Percentiles rank a stretch among this genome's conserved stretches.
These are phyloP conservation scores for Liolophura sinensis DNA, from an alignment of 1,140 invertebrate genomes.

Conservation along the genomic window DNA sequence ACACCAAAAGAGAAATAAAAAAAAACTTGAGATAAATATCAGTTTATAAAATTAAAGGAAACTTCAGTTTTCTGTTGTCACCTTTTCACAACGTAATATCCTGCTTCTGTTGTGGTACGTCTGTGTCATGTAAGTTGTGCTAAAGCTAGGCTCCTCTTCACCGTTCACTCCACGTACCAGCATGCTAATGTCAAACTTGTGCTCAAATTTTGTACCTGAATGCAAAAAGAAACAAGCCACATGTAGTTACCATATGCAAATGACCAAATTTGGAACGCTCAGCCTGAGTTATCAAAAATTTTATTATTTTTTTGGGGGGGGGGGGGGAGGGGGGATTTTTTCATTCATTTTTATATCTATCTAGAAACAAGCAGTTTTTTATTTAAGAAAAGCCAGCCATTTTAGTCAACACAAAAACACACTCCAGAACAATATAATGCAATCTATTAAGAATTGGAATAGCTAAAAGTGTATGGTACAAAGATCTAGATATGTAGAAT, in stretches of 20 bases:
- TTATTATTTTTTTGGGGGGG: no score
- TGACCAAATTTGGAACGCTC: no score
- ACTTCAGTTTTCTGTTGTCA: constrained; percentile 7
- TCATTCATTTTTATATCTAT: no score
- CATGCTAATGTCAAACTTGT: constrained; percentile 82
- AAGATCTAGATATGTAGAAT: background rate
- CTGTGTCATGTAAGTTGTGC: constrained; percentile 25
- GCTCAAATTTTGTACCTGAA: constrained; percentile 82
- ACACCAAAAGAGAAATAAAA: no score
- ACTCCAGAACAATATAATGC: background rate
- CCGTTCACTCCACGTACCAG: constrained; percentile 76
- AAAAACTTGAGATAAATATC: no score
- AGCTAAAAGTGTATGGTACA: background rate
- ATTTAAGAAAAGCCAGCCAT: background rate
- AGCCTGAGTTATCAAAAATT: no score
- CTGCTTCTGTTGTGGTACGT: constrained; percentile 77
- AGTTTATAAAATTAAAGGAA: no score
- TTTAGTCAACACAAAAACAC: background rate
- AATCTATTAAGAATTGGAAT: background rate
- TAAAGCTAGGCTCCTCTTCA: background rate
- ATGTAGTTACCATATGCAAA: background rate
- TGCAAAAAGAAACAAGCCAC: constrained; percentile 7
- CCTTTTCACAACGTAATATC: constrained; percentile 77
- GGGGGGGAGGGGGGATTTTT: no score
- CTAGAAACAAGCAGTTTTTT: no score